Evolutionary conservation across 2,113 vertebrate genomes (phyloP), one percentile per base, ranked within the genome.

Genomic region (Myotis yumanensis): DNA sequence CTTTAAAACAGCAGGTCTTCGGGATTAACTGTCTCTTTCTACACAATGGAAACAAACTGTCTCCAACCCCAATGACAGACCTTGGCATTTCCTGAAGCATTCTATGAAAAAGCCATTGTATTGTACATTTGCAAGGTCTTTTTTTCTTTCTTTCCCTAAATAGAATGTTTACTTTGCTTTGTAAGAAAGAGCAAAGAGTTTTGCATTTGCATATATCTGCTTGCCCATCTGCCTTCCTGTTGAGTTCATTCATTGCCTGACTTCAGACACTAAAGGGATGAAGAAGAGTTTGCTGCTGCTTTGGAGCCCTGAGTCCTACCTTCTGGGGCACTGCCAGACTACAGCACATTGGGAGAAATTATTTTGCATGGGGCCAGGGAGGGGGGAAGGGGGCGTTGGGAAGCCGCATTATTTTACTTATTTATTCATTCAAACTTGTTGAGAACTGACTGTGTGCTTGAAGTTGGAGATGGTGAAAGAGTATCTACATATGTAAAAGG

Each of bases 41-140:
- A 94, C 64, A 95, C 93, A 94, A 90, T 87, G 76, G 87, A 76
- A 94, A 96, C 81, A 92, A 92, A 88, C 75, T 54, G 87, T 94
- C 69, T 75, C 73, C 73, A 57, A 66, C 37, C 46, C 84, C 89
- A 71, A 0, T 66, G 83, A 94, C 79, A 91, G 95, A 83, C 52
- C 43, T 81, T 64, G 87, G 90, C 92, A 94, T 84, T 95, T 97
- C 96, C 96, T 96, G 92, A 91, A 96, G 84, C 37, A 51, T 83
- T 91, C 80, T 35, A 94, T 76, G 93, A 94, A 94, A 97, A 95
- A 91, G 64, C 71, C 75, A 91, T 76, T 95, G 86, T 89, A 86
- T 89, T 96, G 86, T 91, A 91, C 87, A 89, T 69, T 52, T 87
- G 71, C 84, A 94, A 90, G 18, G 30, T 88, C 79, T 90, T 62